These are phyloP conservation scores for Oceanites oceanicus DNA, from an alignment of 2,113 vertebrate genomes.

Conservation along the genomic window DNA sequence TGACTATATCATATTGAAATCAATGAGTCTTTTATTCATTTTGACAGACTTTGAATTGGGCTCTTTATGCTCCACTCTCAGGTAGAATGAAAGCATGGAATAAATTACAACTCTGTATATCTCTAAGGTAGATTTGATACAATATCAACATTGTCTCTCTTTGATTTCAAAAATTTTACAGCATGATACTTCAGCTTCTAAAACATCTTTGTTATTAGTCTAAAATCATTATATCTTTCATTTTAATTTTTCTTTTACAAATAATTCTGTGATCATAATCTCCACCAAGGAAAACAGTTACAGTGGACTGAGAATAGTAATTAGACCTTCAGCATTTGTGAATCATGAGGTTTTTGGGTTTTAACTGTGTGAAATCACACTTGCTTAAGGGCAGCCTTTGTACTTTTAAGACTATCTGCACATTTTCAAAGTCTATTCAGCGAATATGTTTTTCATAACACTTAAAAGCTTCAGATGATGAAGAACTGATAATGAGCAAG, in stretches of 20 bases:
- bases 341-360: not conserved
- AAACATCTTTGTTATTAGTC: not conserved
- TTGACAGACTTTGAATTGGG: not conserved
- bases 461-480: constrained; percentile 1
- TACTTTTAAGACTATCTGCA: constrained; percentile 44
- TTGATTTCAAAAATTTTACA: constrained; percentile 11
- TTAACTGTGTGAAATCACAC: not conserved
- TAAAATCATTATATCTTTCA: not conserved
- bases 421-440: constrained; percentile 46
- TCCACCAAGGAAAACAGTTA: not conserved
- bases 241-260: not conserved
- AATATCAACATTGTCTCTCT: not conserved
- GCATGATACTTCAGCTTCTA: constrained; percentile 10
- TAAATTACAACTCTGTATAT: not conserved
- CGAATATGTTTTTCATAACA: not conserved
- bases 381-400: not conserved
- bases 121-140: not conserved
- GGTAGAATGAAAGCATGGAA: not conserved
- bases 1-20: not conserved
- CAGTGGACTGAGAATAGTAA: not conserved
- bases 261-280: not conserved
- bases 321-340: not conserved
- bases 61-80: not conserved
- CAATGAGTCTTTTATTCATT: not conserved
- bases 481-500: not conserved